Conservation (phyloP, 2,113 vertebrate genomes). For the Pandion haliaetus region DNA sequence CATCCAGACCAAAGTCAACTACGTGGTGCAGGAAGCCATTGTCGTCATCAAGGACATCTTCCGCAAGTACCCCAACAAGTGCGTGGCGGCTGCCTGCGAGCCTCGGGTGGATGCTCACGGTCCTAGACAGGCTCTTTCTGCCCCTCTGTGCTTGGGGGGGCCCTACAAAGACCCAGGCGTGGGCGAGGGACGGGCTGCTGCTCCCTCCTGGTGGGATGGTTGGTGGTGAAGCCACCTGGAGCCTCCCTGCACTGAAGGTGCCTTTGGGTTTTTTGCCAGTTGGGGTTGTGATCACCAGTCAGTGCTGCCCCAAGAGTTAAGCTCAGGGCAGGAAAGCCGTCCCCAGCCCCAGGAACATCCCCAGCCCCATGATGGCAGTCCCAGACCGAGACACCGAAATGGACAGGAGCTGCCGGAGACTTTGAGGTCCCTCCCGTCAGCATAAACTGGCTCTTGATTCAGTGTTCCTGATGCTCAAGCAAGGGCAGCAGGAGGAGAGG, state of each 20-base stretch:
- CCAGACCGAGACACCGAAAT: background rate
- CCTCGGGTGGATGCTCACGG: fast-evolving
- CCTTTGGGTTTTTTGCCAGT: background rate
- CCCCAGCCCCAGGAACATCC: background rate
- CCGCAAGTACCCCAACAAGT: conserved; percentile 99
- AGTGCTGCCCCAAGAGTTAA: background rate
- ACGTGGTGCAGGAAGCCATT: conserved; percentile 97
- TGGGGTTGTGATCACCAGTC: fast-evolving
- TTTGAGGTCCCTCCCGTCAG: background rate
- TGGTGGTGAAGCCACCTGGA: background rate
- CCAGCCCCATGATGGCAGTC: background rate
- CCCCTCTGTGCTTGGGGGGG: background rate
- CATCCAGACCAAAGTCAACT: conserved; percentile 98
- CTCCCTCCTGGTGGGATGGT: background rate
- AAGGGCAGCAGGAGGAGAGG: background rate
- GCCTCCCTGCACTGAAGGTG: no score
- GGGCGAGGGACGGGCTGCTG: fast-evolving
- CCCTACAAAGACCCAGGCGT: fast-evolving
- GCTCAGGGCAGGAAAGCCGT: background rate
- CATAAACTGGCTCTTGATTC: background rate
- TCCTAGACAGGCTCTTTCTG: fast-evolving
- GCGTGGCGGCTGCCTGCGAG: background rate
- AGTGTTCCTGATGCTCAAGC: background rate
- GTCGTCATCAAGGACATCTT: conserved; percentile 99
- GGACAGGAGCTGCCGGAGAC: background rate